Conservation (phyloP, 2,888 invertebrate species). For the Schizotus pectinicornis region DNA sequence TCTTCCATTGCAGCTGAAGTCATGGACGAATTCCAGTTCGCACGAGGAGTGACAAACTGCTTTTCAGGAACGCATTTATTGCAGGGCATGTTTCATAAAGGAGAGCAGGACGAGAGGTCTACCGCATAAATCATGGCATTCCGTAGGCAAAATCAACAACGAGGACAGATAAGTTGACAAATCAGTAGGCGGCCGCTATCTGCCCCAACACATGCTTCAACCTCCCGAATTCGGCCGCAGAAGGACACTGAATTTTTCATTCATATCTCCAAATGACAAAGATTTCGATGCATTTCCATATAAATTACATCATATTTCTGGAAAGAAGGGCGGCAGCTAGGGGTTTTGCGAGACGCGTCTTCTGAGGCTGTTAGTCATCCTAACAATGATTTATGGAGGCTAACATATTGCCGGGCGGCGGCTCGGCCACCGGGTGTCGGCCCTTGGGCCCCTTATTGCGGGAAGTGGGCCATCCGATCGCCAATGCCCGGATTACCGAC, state of each 20-base stretch:
- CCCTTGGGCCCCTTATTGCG: slow-evolving; percentile 34
- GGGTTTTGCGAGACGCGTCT: slow-evolving; percentile 54
- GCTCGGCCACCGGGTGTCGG: slow-evolving; percentile 44
- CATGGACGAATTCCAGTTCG: slow-evolving; percentile 45
- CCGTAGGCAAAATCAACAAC: slow-evolving; percentile 53
- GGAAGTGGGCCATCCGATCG: slow-evolving; percentile 29
- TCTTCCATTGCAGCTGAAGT: slow-evolving; percentile 43
- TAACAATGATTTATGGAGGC: slow-evolving; percentile 62
- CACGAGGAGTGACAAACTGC: slow-evolving; percentile 43
- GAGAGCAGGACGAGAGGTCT: slow-evolving; percentile 26
- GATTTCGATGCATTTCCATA: slow-evolving; percentile 62
- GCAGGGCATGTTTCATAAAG: slow-evolving; percentile 41
- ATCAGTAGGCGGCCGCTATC: slow-evolving; percentile 53
- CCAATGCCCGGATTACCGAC: slow-evolving; percentile 23
- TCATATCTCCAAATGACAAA: slow-evolving; percentile 60
- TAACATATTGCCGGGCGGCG: slow-evolving; percentile 60
- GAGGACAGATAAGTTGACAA: slow-evolving; percentile 53
- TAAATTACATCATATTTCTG: slow-evolving; percentile 64
- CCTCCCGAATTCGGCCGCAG: slow-evolving; percentile 44
- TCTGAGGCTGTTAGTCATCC: slow-evolving; percentile 61
- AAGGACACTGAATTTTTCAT: slow-evolving; percentile 58
- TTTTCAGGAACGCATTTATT: slow-evolving; percentile 45
- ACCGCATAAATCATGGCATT: slow-evolving; percentile 39
- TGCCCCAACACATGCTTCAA: slow-evolving; percentile 48
- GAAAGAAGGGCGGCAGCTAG: slow-evolving; percentile 48